Conservation (phyloP, 2,797 vertebrate genomes). For the Thunnus albacares region DNA sequence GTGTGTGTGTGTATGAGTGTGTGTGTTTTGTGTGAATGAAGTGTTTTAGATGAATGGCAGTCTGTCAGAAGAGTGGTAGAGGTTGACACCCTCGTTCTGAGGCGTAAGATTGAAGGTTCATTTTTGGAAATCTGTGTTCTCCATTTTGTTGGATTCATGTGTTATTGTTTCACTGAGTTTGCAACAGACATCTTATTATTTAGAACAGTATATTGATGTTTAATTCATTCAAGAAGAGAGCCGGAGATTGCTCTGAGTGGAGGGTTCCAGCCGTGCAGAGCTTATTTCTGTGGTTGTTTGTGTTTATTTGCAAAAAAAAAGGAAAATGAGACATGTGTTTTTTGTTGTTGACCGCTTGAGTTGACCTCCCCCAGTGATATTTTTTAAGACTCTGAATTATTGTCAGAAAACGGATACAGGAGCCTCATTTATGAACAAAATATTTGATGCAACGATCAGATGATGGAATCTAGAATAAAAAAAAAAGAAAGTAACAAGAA, state of each 20-base stretch:
- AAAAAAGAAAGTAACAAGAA: neutral
- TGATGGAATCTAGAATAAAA: neutral
- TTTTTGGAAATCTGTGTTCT: conserved; percentile 52
- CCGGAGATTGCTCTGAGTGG: neutral
- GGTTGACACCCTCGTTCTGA: conserved; percentile 25
- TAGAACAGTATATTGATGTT: conserved; percentile 39
- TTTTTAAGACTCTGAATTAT: conserved; percentile 10
- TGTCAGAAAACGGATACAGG: conserved; percentile 10
- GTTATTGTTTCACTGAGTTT: conserved; percentile 41
- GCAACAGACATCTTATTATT: conserved; percentile 5
- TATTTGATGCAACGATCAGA: neutral
- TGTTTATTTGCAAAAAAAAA: conserved; percentile 41
- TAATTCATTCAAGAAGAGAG: conserved; percentile 1
- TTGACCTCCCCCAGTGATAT: neutral
- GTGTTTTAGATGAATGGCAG: conserved; percentile 48
- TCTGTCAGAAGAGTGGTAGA: conserved; percentile 50
- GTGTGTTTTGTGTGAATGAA: conserved; percentile 19
- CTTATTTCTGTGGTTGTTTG: conserved; percentile 20
- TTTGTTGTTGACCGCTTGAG: conserved; percentile 14
- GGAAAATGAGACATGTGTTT: neutral
- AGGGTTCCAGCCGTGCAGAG: neutral
- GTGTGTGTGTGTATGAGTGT: conserved; percentile 12
- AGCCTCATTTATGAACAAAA: conserved; percentile 47
- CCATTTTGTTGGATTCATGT: conserved; percentile 44
- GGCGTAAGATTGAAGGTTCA: conserved; percentile 30